Conservation (phyloP, 1,140 invertebrate species). For the Gyrodactylus bullatarudis region DNA sequence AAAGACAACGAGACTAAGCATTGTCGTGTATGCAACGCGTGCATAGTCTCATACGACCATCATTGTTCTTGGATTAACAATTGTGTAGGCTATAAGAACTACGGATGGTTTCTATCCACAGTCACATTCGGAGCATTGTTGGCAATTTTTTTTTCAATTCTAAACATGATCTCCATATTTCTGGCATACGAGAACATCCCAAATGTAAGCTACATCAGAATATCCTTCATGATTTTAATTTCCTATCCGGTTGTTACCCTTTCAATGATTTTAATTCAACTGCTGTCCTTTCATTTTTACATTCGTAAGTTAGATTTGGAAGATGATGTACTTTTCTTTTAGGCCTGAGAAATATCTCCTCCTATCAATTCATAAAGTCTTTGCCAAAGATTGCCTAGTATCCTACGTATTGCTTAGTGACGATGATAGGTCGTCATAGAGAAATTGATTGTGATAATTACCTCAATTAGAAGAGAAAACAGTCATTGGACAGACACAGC, state of each 20-base stretch:
- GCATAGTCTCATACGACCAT: conserved; percentile 62
- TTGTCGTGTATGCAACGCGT: conserved; percentile 55
- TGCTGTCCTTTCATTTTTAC: not conserved
- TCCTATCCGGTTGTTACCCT: not conserved
- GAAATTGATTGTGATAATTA: no score
- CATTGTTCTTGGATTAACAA: conserved; percentile 77
- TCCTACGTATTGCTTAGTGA: no score
- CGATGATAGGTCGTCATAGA: no score
- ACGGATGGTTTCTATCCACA: conserved; percentile 29
- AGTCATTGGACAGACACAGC: no score
- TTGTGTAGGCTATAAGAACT: conserved; percentile 61
- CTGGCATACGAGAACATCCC: not conserved
- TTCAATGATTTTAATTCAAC: not conserved
- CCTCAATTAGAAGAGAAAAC: no score
- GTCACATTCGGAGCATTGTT: not conserved
- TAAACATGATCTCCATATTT: not conserved
- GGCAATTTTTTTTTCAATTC: not conserved
- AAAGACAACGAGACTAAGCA: conserved; percentile 49
- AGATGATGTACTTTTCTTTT: no score
- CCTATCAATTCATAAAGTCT: no score
- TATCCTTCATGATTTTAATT: not conserved
- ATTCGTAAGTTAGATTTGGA: not conserved
- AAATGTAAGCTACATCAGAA: not conserved
- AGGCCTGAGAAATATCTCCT: no score
- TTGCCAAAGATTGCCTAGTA: no score